Evolutionary conservation across 1,140 invertebrate species (phyloP).

Genomic region (Oreohelix idahoensis): DNA sequence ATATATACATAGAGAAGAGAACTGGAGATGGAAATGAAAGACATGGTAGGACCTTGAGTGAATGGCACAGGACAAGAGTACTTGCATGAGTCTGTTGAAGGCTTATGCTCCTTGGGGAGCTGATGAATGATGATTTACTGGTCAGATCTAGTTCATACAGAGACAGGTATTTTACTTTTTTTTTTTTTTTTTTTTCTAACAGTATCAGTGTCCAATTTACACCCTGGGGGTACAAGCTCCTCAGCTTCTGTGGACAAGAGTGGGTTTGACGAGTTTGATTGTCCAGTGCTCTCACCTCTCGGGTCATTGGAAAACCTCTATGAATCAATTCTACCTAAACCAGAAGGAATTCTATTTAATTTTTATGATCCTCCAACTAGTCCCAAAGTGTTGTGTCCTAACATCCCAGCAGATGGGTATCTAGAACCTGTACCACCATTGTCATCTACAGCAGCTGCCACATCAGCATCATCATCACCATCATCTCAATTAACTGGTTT

Average conservation of each 20-base stretch:
- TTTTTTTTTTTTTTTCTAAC: background rate
- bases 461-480: background rate
- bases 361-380: conserved; percentile 54
- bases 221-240: background rate
- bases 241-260: conserved; percentile 49
- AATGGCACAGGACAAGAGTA: too few species aligned
- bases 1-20: too few species aligned
- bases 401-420: conserved; percentile 59
- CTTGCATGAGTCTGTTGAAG: too few species aligned
- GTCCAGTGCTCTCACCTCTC: conserved; percentile 61
- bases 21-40: too few species aligned
- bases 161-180: too few species aligned
- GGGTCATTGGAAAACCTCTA: conserved; percentile 68
- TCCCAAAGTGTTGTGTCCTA: conserved; percentile 41
- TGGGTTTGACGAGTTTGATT: conserved; percentile 55
- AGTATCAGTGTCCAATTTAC: background rate
- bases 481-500: conserved; percentile 8
- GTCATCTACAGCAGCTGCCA: background rate
- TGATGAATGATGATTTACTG: too few species aligned
- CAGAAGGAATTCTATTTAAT: conserved; percentile 39
- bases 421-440: conserved; percentile 40
- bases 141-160: too few species aligned
- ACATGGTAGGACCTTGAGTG: too few species aligned
- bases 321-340: conserved; percentile 64
- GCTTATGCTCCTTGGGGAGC: too few species aligned